phyloP scores from a whole-genome alignment of 2,113 vertebrate species.

The Hyperopisus bebe region DNA sequence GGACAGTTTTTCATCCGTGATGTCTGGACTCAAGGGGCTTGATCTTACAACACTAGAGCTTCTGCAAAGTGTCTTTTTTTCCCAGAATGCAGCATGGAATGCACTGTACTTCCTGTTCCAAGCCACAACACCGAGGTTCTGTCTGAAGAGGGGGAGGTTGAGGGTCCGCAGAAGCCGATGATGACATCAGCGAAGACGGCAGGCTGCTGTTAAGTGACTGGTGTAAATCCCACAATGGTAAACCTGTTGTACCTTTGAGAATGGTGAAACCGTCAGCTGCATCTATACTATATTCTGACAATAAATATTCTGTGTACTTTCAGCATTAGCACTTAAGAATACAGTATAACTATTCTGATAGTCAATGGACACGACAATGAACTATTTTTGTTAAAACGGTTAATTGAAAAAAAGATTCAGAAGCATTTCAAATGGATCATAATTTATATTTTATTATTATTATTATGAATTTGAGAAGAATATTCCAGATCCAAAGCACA shows the following conservation, averaged over 20 bases:
- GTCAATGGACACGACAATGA: neutral
- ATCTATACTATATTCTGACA: neutral
- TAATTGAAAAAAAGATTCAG: neutral
- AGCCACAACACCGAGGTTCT: neutral
- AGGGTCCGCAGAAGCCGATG: neutral
- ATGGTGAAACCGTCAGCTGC: neutral
- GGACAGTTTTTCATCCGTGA: neutral
- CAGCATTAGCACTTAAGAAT: neutral
- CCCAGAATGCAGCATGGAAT: neutral
- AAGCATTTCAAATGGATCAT: neutral
- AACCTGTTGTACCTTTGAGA: neutral
- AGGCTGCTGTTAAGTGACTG: neutral
- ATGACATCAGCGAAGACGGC: neutral
- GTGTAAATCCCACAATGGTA: neutral
- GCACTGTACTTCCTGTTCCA: neutral
- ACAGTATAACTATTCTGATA: neutral
- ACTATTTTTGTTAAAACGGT: neutral
- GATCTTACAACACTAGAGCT: neutral
- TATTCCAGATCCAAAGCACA: neutral
- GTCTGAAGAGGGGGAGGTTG: neutral
- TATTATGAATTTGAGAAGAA: neutral
- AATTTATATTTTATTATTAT: neutral
- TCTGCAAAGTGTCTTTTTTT: neutral
- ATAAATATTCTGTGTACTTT: neutral
- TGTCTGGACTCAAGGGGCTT: neutral